Percentiles rank a stretch among this genome's conserved stretches.
Conservation (phyloP, 2,113 vertebrate genomes). For the Aythya baeri region DNA sequence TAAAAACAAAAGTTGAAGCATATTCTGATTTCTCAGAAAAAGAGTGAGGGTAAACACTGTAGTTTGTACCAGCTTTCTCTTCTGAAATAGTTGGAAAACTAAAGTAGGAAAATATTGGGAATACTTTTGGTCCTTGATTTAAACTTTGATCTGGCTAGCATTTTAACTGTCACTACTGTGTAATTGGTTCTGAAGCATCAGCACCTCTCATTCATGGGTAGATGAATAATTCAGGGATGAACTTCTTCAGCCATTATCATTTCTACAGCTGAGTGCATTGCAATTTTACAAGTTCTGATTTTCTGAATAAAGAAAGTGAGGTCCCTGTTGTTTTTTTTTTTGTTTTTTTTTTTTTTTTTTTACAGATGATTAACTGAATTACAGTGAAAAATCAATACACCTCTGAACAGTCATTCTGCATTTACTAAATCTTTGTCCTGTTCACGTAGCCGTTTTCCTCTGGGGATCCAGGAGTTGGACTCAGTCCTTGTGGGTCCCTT, state of each 20-base stretch:
- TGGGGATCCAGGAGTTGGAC: too few species aligned
- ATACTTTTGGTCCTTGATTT: not conserved
- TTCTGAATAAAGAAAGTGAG: not conserved
- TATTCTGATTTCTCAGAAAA: not conserved
- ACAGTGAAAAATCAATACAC: not conserved
- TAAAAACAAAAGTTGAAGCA: not conserved
- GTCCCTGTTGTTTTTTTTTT: not conserved
- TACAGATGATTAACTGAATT: not conserved
- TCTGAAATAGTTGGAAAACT: not conserved
- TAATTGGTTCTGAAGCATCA: conserved; percentile 19
- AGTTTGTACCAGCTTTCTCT: not conserved
- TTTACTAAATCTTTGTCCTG: not conserved
- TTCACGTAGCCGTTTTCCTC: fast-evolving
- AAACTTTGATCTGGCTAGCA: not conserved
- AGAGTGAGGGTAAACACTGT: not conserved
- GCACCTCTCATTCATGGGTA: not conserved
- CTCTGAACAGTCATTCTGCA: fast-evolving
- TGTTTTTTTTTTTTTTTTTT: not conserved
- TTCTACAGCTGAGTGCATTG: not conserved
- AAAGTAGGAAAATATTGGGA: not conserved
- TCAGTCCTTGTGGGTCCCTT: too few species aligned
- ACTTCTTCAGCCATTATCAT: not conserved
- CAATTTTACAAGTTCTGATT: not conserved
- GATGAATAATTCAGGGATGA: conserved; percentile 35
- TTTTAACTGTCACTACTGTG: not conserved